phyloP scores from a whole-genome alignment of 2,888 invertebrate species.

The Caenorhabditis afra region DNA sequence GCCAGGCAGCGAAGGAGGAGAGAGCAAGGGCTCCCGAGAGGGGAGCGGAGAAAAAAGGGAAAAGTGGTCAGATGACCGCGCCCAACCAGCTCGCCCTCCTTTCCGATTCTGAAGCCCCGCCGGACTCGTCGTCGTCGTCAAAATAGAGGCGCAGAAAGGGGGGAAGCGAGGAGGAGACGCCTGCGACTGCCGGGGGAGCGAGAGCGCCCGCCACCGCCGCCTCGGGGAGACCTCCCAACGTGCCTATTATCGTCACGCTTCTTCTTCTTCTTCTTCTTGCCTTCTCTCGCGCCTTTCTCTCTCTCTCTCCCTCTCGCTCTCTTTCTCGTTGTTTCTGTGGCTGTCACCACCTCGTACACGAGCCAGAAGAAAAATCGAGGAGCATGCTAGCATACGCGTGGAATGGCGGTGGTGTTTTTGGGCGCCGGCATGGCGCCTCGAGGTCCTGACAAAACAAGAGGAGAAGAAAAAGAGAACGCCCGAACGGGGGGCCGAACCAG shows the following conservation, averaged over 20 bases:
- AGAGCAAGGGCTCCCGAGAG: conserved; percentile 2
- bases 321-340: conserved; percentile 19
- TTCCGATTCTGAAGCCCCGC: neutral
- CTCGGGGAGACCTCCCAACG: conserved; percentile 34
- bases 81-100: neutral
- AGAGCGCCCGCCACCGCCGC: neutral
- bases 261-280: conserved; percentile 21
- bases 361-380: conserved; percentile 13
- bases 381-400: neutral
- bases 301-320: conserved; percentile 2
- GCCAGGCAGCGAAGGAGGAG: conserved; percentile 4
- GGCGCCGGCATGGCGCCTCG: conserved; percentile 4
- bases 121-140: conserved; percentile 20
- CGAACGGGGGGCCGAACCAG: neutral
- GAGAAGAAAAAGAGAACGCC: neutral
- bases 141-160: conserved; percentile 43
- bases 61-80: conserved; percentile 34
- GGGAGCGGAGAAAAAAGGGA: conserved; percentile 27
- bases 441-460: too few relatives aligned
- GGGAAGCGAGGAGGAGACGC: conserved; percentile 3
- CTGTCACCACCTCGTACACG: conserved; percentile 35
- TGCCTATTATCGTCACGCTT: conserved; percentile 41
- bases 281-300: neutral
- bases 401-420: neutral
- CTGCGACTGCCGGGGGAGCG: conserved; percentile 11